Evolutionary conservation across 2,888 invertebrate species (phyloP), one percentile per base, ranked within the genome.

Genomic region (Tetropium fuscum): DNA sequence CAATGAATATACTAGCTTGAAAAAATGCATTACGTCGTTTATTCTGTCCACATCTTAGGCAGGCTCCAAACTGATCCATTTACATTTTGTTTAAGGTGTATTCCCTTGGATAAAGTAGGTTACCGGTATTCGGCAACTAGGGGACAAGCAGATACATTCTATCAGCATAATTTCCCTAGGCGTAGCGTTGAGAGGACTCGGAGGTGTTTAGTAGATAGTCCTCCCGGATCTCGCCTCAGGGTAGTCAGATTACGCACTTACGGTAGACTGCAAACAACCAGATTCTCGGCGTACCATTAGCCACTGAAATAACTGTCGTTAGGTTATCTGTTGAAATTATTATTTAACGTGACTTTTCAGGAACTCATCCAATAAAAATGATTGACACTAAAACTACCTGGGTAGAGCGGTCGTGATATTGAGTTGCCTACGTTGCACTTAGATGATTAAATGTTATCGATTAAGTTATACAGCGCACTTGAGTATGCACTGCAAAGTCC

Each of bases 161-260:
- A 70, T 70, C 69, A 67, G 61, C 58, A 67, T 71, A 71, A 71
- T 71, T 71, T 71, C 71, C 71, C 71, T 49, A 64, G 71, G 67
- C 69, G 65, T 67, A 61, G 63, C 58, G 66, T 53, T 38, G 64
- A 63, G 62, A 55, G 59, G 58, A 47, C 58, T 63, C 62, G 6
- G 32, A 63, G 56, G 66, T 70, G 65, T 69, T 71, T 70, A 70
- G 65, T 60, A 59, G 60, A 67, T 68, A 56, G 64, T 58, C 65
- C 64, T 44, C 19, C 56, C 27, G 60, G 60, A 65, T 47, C 51
- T 63, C 60, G 58, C 53, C 66, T 44, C 27, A 53, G 55, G 65
- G 43, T 32, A 36, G 48, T 41, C 60, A 58, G 68, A 68, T 66
- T 63, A 64, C 66, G 63, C 63, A 65, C 57, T 63, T 53, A 59